phyloP scores from a whole-genome alignment of 2,888 invertebrate species.

The Orthosia incerta region DNA sequence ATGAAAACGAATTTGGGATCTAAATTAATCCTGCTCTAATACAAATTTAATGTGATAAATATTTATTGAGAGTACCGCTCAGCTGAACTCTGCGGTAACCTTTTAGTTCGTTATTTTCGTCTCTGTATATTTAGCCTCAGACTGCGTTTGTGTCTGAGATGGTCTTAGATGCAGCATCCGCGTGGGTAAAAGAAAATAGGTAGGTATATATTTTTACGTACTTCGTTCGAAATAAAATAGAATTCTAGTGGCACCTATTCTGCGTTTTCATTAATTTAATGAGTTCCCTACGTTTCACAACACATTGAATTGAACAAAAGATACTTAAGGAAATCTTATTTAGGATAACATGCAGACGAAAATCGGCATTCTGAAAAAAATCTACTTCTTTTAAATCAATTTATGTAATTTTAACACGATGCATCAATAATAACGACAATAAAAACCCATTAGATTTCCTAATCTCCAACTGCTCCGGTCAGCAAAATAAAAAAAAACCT shows the following conservation, averaged over 20 bases:
- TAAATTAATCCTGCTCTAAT: constrained; percentile 44
- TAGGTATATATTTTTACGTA: too few species aligned
- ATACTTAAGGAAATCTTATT: too few species aligned
- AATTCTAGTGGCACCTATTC: neutral
- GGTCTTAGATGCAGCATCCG: neutral
- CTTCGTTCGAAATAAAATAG: accelerated
- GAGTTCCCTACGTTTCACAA: neutral
- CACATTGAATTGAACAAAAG: neutral
- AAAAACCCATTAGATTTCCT: neutral
- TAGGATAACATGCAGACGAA: neutral
- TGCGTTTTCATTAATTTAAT: neutral
- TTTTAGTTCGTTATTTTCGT: constrained; percentile 36
- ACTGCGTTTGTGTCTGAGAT: neutral
- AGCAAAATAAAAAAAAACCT: constrained; percentile 10
- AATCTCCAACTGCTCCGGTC: neutral
- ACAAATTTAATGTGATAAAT: constrained; percentile 41
- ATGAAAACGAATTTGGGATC: constrained; percentile 49
- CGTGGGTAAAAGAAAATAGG: neutral
- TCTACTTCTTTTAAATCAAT: neutral
- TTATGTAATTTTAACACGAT: neutral
- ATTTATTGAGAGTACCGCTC: constrained; percentile 31
- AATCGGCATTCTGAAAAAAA: neutral
- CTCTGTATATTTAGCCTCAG: constrained; percentile 15
- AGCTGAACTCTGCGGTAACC: constrained; percentile 5
- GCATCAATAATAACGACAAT: neutral